Conservation (phyloP, 1,140 invertebrate species). For the Drosophila willistoni region DNA sequence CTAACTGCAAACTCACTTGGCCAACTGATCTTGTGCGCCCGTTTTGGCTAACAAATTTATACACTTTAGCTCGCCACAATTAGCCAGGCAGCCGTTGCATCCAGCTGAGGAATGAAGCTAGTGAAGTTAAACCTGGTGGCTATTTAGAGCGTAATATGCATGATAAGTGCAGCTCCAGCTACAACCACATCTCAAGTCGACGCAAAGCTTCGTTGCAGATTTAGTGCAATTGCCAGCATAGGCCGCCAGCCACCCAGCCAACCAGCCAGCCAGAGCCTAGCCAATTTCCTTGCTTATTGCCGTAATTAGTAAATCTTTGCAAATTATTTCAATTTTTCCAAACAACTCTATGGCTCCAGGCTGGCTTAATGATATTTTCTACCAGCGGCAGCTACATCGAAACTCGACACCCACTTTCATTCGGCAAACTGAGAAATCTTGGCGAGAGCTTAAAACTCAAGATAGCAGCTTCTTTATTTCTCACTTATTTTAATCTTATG, state of each 20-base stretch:
- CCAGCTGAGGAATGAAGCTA: constrained; percentile 43
- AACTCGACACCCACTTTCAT: constrained; percentile 74
- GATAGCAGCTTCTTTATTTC: constrained; percentile 22
- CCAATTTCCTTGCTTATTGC: constrained; percentile 70
- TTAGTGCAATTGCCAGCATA: constrained; percentile 68
- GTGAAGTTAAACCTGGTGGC: constrained; percentile 39
- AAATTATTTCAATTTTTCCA: constrained; percentile 61
- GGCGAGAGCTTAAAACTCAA: constrained; percentile 17
- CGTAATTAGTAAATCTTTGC: constrained; percentile 75
- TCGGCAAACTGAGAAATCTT: constrained; percentile 38
- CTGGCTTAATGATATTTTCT: constrained; percentile 48
- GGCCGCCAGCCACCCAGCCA: constrained; percentile 11
- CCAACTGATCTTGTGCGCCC: constrained; percentile 79
- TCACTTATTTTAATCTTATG: constrained; percentile 11
- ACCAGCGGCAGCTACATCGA: constrained; percentile 6
- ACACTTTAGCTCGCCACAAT: constrained; percentile 80
- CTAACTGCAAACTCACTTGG: constrained; percentile 58
- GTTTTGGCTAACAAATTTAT: constrained; percentile 76
- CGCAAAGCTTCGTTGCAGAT: constrained; percentile 79
- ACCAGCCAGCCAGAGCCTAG: constrained; percentile 29
- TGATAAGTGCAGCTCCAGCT: constrained; percentile 59
- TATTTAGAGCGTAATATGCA: constrained; percentile 82
- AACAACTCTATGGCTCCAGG: constrained; percentile 24
- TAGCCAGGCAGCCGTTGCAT: constrained; percentile 77
- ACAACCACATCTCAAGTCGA: constrained; percentile 17